Conservation (phyloP, 2,797 vertebrate genomes). For the Selene dorsalis region DNA sequence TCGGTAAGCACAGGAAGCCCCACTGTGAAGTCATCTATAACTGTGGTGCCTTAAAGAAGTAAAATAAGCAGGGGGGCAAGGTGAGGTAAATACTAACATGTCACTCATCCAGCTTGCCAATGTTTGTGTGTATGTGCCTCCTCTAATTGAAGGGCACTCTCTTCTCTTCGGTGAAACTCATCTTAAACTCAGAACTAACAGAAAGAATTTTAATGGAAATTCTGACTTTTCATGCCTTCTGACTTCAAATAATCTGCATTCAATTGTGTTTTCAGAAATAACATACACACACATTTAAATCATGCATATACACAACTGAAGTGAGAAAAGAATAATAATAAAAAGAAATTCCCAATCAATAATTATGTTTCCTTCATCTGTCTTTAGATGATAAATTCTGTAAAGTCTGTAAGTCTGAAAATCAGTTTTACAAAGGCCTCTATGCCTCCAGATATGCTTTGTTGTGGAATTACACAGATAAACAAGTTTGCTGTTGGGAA, state of each 20-base stretch:
- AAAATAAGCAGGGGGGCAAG: conserved; percentile 32
- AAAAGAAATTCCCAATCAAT: too few species aligned
- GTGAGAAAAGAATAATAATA: neutral
- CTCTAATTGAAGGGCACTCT: neutral
- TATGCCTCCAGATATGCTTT: neutral
- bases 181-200: neutral
- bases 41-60: conserved; percentile 34
- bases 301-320: neutral
- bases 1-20: conserved; percentile 50
- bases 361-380: neutral
- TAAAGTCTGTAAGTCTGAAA: too few species aligned
- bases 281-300: conserved; percentile 1
- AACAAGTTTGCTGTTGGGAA: conserved; percentile 5
- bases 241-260: neutral
- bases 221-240: neutral
- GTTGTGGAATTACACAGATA: neutral
- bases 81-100: conserved; percentile 46
- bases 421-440: neutral
- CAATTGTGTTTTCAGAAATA: too few species aligned
- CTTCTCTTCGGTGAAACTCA: too few species aligned
- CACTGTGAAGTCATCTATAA: conserved; percentile 49
- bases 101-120: conserved; percentile 17
- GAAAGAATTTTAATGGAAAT: neutral
- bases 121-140: neutral
- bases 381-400: neutral